Percentiles rank a stretch among this genome's conserved stretches.
Evolutionary conservation across 2,888 invertebrate genomes (phyloP).

Genomic region (Philonicus albiceps): DNA sequence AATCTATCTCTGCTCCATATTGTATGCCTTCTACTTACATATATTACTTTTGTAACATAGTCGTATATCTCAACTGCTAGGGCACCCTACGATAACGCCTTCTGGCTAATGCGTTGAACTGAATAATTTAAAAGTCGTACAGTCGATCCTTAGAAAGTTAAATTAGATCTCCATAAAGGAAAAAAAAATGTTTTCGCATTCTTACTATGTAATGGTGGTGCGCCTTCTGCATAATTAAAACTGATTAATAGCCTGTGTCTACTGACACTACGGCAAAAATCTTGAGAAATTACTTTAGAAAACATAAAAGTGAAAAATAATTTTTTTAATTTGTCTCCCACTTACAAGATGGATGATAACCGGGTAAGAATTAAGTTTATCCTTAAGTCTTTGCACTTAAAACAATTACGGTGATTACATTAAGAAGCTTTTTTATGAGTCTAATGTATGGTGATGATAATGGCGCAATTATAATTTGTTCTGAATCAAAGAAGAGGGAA

Average conservation of each 20-base stretch:
- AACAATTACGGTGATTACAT: background rate
- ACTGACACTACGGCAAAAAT: background rate
- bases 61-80: background rate
- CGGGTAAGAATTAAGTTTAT: background rate
- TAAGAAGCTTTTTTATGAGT: background rate
- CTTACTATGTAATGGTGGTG: background rate
- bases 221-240: background rate
- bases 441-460: background rate
- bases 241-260: background rate
- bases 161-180: background rate
- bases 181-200: background rate
- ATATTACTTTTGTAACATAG: too few relatives aligned
- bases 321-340: background rate
- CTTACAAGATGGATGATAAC: background rate
- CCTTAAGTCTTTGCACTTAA: background rate
- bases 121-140: background rate
- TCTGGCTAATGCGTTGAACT: background rate
- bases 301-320: background rate
- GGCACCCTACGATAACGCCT: background rate
- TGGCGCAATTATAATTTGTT: background rate
- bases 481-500: background rate
- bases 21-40: background rate
- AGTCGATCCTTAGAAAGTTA: background rate
- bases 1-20: background rate
- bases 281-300: background rate